Evolutionary conservation across 2,888 invertebrate genomes (phyloP).

Genomic region (Phortica magna): DNA sequence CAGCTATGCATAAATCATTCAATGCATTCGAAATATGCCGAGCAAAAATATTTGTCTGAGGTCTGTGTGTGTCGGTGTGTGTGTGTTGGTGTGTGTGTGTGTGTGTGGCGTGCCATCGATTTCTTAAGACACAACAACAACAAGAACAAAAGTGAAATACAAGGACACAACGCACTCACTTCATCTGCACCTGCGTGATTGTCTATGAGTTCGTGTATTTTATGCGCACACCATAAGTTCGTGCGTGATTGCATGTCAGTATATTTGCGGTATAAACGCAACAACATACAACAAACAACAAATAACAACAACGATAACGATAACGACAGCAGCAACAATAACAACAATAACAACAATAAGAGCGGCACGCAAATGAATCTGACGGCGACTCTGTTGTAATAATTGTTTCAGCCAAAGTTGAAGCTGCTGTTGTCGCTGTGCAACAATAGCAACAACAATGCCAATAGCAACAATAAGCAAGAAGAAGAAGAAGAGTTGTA

Average conservation of each 20-base stretch:
- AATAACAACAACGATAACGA: neutral
- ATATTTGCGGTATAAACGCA: neutral
- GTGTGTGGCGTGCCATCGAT: too few species aligned
- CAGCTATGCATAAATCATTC: neutral
- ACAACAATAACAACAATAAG: constrained; percentile 31
- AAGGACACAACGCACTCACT: neutral
- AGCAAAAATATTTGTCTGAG: too few species aligned
- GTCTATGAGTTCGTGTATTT: neutral
- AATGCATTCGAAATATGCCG: too few species aligned
- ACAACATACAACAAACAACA: neutral
- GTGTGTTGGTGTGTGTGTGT: too few species aligned
- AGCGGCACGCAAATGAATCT: constrained; percentile 9
- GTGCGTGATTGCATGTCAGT: neutral
- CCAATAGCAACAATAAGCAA: neutral
- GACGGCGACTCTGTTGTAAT: constrained; percentile 4
- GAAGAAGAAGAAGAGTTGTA: neutral
- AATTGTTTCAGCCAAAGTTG: constrained; percentile 23
- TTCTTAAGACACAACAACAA: neutral
- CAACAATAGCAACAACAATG: neutral
- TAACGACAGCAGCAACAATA: constrained; percentile 26
- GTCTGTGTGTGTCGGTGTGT: too few species aligned
- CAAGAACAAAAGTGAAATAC: constrained; percentile 23
- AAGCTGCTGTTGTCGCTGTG: neutral
- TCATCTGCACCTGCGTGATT: neutral
- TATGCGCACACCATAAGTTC: neutral